Percentiles rank a stretch among this genome's conserved stretches.
These are phyloP conservation scores for Aplysina aerophoba DNA, from an alignment of 37 sponge, comb jelly and placozoan species.

Conservation along the genomic window DNA sequence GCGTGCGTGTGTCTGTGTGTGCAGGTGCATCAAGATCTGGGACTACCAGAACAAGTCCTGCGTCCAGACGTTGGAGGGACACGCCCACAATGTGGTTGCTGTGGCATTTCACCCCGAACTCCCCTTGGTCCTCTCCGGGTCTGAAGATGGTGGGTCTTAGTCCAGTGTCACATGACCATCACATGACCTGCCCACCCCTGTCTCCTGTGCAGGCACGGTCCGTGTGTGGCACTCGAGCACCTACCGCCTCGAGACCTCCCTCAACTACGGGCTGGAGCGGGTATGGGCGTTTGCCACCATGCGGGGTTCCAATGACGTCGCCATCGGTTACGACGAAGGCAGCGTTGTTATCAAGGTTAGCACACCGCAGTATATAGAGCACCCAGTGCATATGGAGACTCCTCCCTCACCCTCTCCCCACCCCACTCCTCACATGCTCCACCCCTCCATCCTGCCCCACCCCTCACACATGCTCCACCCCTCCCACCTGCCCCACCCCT, in stretches of 20 bases:
- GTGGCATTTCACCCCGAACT: slow-evolving; percentile 95
- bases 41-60: slow-evolving; percentile 97
- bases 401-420: no score
- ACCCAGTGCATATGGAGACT: no score
- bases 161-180: neutral
- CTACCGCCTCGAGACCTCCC: slow-evolving; percentile 95
- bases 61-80: slow-evolving; percentile 97
- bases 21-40: slow-evolving; percentile 88
- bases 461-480: no score
- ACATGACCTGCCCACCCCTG: neutral
- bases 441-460: no score
- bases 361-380: neutral
- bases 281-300: slow-evolving; percentile 87
- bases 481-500: neutral
- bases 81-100: slow-evolving; percentile 93
- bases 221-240: slow-evolving; percentile 94
- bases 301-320: slow-evolving; percentile 85
- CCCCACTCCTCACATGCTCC: no score
- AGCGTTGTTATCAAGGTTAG: slow-evolving; percentile 86
- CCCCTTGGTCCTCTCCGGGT: slow-evolving; percentile 93
- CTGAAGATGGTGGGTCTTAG: slow-evolving; percentile 78
- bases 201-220: slow-evolving; percentile 64
- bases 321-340: slow-evolving; percentile 97
- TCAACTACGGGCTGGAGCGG: slow-evolving; percentile 98
- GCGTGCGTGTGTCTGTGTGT: neutral